Evolutionary conservation across 2,113 vertebrate genomes (phyloP).

Genomic region (Romanogobio albipinnatus): DNA sequence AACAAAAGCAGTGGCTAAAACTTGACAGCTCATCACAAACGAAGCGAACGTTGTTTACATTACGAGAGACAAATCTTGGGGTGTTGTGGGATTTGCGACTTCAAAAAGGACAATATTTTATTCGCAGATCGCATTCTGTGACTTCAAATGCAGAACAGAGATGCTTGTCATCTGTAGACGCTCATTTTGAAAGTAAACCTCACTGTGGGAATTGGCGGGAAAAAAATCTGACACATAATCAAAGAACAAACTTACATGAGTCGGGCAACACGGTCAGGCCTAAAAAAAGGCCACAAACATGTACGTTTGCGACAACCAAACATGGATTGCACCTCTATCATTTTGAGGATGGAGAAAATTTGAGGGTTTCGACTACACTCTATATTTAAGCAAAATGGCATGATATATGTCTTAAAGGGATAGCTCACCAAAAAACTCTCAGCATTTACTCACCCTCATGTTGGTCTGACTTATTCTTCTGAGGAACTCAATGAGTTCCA

Average conservation of each 20-base stretch:
- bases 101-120: no score
- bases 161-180: not conserved
- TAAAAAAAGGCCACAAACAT: not conserved
- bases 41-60: not conserved
- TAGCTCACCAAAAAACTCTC: not conserved
- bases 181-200: constrained; percentile 27
- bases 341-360: constrained; percentile 7
- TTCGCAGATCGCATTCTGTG: not conserved
- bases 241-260: constrained; percentile 10
- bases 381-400: not conserved
- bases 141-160: not conserved
- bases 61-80: not conserved
- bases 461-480: not conserved
- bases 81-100: not conserved
- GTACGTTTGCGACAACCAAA: not conserved
- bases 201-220: not conserved
- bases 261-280: not conserved
- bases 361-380: not conserved
- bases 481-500: not conserved
- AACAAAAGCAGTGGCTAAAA: constrained; percentile 17
- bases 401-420: constrained; percentile 3
- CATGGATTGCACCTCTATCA: not conserved
- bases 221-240: not conserved
- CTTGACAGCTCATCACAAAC: not conserved
- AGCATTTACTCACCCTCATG: not conserved